Base-by-base conservation (phyloP, 2,888 invertebrate genomes). In the Apotomis turbidana region DNA sequence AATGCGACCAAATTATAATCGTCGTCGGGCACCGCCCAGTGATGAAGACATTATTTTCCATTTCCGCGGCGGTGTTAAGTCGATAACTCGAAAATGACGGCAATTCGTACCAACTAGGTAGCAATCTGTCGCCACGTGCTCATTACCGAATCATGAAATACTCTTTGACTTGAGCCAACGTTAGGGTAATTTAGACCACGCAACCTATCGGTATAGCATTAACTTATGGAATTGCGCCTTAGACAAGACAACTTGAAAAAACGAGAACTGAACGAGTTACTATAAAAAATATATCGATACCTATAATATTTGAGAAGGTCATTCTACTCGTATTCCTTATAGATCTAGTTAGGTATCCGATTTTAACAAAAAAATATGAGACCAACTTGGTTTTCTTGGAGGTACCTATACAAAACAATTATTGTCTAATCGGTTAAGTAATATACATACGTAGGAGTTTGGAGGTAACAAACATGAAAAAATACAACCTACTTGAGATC, bases 1-100 rank as follows among this genome's bases (percentile, higher is more conserved):
- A 92, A 92, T 91, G 85, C 84, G 83, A 80, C 85, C 86, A 89
- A 91, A 93, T 91, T 89, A 89, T 89, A 87, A 87, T 86, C 84
- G 87, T 88, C 87, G 84, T 84, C 85, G 83, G 83, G 81, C 83
- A 82, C 85, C 86, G 83, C 83, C 86, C 84, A 79, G 82, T 87
- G 84, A 93, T 93, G 89, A 93, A 93, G 93, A 90, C 90, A 93
- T 93, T 93, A 93, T 90, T 90, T 90, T 88, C 88, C 89, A 91
- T 93, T 93, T 93, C 91, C 92, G 89, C 85, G 83, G 78, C 82
- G 82, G 90, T 85, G 90, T 85, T 87, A 90, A 91, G 89, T 90
- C 91, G 93, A 92, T 93, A 93, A 93, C 90, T 93, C 90, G 93
- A 93, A 93, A 93, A 93, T 93, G 87, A 93, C 90, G 85, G 86